These are phyloP conservation scores for Drosophila imparisetae DNA, from an alignment of 2,888 invertebrate genomes.

Conservation along the genomic window DNA sequence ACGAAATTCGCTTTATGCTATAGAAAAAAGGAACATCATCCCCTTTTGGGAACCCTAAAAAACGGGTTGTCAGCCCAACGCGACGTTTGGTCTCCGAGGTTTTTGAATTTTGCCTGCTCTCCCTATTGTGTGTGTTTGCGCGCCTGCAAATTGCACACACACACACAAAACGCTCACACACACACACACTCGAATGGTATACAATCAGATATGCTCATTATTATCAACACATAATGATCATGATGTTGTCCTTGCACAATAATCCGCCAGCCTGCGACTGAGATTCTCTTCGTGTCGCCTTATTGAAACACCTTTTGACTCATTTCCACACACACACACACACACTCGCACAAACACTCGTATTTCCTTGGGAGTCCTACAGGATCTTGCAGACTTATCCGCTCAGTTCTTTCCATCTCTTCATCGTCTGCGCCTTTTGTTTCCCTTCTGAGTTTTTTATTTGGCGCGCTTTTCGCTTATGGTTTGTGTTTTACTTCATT, in stretches of 20 bases:
- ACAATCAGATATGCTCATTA: slow-evolving; percentile 35
- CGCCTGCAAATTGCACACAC: slow-evolving; percentile 51
- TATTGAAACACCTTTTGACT: slow-evolving; percentile 53
- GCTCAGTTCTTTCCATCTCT: background rate
- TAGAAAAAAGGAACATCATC: slow-evolving; percentile 53
- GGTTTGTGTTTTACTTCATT: slow-evolving; percentile 11
- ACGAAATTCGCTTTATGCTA: slow-evolving; percentile 62
- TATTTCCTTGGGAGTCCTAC: background rate
- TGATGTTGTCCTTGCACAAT: slow-evolving; percentile 66
- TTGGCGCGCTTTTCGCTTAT: slow-evolving; percentile 40
- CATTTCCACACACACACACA: slow-evolving; percentile 22
- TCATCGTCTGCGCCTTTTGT: slow-evolving; percentile 29
- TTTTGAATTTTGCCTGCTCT: slow-evolving; percentile 48
- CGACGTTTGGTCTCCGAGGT: slow-evolving; percentile 30
- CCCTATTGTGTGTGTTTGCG: slow-evolving; percentile 57
- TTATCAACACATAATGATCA: slow-evolving; percentile 52
- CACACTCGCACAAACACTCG: slow-evolving; percentile 1
- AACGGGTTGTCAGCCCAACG: slow-evolving; percentile 69
- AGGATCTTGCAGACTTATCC: slow-evolving; percentile 24
- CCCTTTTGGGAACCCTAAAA: slow-evolving; percentile 75
- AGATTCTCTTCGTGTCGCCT: slow-evolving; percentile 43
- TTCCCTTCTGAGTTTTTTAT: slow-evolving; percentile 34
- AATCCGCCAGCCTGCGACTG: slow-evolving; percentile 41
- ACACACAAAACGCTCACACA: slow-evolving; percentile 18
- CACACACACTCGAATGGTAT: slow-evolving; percentile 12